Evolutionary conservation across 2,797 vertebrate genomes (phyloP).

Genomic region (Balearica regulorum): DNA sequence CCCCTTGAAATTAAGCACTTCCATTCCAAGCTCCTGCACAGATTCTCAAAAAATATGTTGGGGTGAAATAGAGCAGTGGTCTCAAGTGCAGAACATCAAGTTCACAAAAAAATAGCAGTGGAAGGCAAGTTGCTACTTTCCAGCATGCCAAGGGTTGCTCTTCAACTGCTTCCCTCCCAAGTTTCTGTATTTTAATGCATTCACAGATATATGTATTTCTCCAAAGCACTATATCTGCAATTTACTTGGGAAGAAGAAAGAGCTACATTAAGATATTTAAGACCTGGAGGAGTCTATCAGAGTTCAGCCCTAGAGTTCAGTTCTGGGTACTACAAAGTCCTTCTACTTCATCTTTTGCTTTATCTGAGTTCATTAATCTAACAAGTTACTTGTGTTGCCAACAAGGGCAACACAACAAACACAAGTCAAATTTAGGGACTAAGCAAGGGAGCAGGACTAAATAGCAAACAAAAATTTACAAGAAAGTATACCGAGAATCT

Average conservation of each 20-base stretch:
- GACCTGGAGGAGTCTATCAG: not conserved
- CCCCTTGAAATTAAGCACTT: not conserved
- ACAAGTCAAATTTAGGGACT: not conserved
- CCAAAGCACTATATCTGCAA: not conserved
- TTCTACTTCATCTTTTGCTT: not conserved
- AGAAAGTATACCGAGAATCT: not conserved
- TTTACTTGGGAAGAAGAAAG: not conserved
- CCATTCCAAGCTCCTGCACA: not conserved
- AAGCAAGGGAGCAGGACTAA: not conserved
- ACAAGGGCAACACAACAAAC: not conserved
- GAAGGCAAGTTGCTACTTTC: not conserved
- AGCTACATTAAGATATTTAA: not conserved
- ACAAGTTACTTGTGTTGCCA: not conserved
- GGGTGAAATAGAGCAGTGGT: not conserved
- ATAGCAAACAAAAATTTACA: not conserved
- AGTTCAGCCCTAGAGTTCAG: not conserved
- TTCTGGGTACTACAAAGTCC: not conserved
- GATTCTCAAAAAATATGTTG: not conserved
- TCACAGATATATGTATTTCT: not conserved
- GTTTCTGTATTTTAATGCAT: not conserved
- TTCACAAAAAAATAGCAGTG: not conserved
- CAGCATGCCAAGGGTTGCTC: not conserved
- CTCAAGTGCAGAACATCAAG: not conserved
- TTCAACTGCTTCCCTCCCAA: not conserved
- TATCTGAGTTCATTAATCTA: not conserved